Evolutionary conservation across 2,113 vertebrate genomes (phyloP), one percentile per base, ranked within the genome.

Genomic region (Siphamia tubifer): DNA sequence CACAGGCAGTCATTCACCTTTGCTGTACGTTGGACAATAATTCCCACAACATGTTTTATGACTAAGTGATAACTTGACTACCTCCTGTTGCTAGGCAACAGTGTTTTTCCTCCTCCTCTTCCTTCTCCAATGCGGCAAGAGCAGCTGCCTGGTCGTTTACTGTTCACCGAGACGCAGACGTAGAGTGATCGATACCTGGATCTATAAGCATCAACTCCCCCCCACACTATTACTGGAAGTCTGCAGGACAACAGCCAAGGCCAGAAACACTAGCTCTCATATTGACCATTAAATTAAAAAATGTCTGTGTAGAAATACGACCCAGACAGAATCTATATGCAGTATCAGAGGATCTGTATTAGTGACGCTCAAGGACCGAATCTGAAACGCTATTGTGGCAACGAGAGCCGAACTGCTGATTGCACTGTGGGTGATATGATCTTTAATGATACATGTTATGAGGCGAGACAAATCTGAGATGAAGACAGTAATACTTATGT

Each of bases 1-100:
- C 38, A 11, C 30, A 58, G 17, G 60, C 55, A 31, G 40, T 35
- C 65, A 47, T 32, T 43, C 68, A 54, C 55, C 64, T 64, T 55
- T 34, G 73, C 64, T 58, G 57, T 1, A 42, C 12, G 17, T 4
- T 12, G 42, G 52, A 53, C 36, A 1, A 72, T 58, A 35, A 0
- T 77, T 74, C 55, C 77, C 38, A 60, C 75, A 49, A 72, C 68
- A 6, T 68, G 61, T 71, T 89, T 85, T 75, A 82, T 69, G 84
- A 73, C 64, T 23, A 45, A 44, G 60, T 51, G 76, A 72, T 76
- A 79, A 77, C 74, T 16, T 2, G 27, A 71, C 74, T 80, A 55
- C 66, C 60, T 71, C 75, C 66, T 79, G 91, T 93, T 89, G 83
- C 92, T 87, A 89, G 61, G 92, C 83, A 90, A 93, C 91, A 45